Evolutionary conservation across 2,888 invertebrate species (phyloP).

Genomic region (Candidula unifasciata): DNA sequence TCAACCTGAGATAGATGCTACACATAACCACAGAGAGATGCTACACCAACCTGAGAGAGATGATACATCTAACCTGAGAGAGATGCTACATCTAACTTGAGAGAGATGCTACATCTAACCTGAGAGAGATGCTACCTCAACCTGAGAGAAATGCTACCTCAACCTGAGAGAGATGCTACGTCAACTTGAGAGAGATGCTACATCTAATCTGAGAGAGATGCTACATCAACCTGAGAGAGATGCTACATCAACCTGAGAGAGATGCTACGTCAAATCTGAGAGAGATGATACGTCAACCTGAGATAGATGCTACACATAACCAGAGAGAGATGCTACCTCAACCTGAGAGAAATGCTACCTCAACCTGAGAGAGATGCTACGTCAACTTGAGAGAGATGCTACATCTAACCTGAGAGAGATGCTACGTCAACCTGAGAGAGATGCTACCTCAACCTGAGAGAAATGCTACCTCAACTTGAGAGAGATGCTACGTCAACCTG

Average conservation of each 20-base stretch:
- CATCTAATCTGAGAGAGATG: conserved; percentile 82
- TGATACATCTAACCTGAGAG: conserved; percentile 84
- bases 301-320: conserved; percentile 73
- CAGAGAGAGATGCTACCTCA: conserved; percentile 81
- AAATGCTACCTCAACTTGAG: conserved; percentile 79
- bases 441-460: conserved; percentile 84
- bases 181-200: conserved; percentile 82
- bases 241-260: too few species aligned
- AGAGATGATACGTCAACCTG: too few species aligned
- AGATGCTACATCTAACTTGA: conserved; percentile 83
- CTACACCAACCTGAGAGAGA: conserved; percentile 81
- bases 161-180: conserved; percentile 80
- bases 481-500: conserved; percentile 84
- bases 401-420: conserved; percentile 82
- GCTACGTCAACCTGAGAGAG: conserved; percentile 81
- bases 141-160: conserved; percentile 84
- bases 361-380: conserved; percentile 82
- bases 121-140: conserved; percentile 75
- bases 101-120: conserved; percentile 84
- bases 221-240: too few species aligned
- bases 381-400: conserved; percentile 82
- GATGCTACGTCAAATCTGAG: too few species aligned
- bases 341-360: conserved; percentile 84
- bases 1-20: conserved; percentile 29
- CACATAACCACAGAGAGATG: conserved; percentile 78